These are phyloP conservation scores for Petaurus breviceps DNA, from an alignment of 2,113 vertebrate genomes.

Conservation along the genomic window DNA sequence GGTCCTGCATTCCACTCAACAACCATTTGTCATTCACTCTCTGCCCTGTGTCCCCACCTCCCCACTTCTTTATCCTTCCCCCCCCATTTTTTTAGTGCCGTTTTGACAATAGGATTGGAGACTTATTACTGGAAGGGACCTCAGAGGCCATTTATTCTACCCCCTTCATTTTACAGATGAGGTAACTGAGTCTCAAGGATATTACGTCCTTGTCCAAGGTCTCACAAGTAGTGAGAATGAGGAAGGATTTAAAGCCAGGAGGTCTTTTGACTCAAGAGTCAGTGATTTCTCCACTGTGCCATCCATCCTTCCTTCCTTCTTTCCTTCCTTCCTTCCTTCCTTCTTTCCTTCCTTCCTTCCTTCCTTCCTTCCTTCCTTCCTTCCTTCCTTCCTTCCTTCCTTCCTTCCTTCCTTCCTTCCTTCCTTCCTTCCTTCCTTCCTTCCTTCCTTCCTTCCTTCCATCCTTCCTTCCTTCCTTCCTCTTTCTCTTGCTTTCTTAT, in stretches of 20 bases:
- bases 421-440: background rate
- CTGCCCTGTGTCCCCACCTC: no score
- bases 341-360: no score
- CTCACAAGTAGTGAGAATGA: background rate
- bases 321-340: no score
- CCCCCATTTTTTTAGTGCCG: background rate
- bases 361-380: no score
- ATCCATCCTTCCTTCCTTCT: no score
- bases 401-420: background rate
- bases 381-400: no score
- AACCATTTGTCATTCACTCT: no score
- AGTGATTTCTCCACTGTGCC: background rate
- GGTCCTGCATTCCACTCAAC: background rate
- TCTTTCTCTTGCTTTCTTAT: background rate
- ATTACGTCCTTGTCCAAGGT: background rate
- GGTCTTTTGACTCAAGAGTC: background rate
- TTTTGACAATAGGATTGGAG: background rate
- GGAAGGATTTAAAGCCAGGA: background rate
- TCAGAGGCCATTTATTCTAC: background rate
- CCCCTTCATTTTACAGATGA: background rate
- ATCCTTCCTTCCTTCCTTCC: background rate
- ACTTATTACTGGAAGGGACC: background rate
- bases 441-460: no score
- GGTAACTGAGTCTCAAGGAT: background rate
- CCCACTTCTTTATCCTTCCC: background rate